Conservation (phyloP, 2,113 vertebrate species). For the Sebastes fasciatus region DNA sequence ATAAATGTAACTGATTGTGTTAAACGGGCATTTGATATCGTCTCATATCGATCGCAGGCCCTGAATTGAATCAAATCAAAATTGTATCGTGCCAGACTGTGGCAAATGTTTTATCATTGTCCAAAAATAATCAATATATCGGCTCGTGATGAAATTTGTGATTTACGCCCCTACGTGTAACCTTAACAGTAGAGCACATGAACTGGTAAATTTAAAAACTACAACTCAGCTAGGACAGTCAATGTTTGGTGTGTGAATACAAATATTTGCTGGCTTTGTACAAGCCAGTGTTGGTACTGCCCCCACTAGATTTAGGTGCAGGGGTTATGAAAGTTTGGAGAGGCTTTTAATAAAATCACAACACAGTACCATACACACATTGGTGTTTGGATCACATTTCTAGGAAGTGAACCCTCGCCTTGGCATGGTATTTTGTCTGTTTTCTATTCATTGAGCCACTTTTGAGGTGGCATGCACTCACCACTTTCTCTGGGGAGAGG, state of each 20-base stretch:
- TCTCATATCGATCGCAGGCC: too few species aligned
- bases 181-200: background rate
- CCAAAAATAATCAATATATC: too few species aligned
- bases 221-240: background rate
- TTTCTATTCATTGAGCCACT: background rate
- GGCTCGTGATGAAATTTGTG: too few species aligned
- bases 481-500: slow-evolving; percentile 97
- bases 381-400: background rate
- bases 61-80: too few species aligned
- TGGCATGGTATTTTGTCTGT: background rate
- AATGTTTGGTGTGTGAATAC: background rate
- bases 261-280: background rate
- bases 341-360: slow-evolving; percentile 1
- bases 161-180: background rate
- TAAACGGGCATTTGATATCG: too few species aligned
- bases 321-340: background rate
- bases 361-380: background rate
- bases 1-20: too few species aligned
- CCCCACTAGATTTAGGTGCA: background rate
- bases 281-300: background rate
- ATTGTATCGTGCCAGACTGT: too few species aligned
- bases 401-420: background rate
- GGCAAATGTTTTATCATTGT: too few species aligned
- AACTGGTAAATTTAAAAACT: background rate
- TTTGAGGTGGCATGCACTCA: slow-evolving; percentile 66